Percentiles rank a stretch among this genome's conserved stretches.
Evolutionary conservation across 2,797 vertebrate genomes (phyloP).

Genomic region (Nasua narica): DNA sequence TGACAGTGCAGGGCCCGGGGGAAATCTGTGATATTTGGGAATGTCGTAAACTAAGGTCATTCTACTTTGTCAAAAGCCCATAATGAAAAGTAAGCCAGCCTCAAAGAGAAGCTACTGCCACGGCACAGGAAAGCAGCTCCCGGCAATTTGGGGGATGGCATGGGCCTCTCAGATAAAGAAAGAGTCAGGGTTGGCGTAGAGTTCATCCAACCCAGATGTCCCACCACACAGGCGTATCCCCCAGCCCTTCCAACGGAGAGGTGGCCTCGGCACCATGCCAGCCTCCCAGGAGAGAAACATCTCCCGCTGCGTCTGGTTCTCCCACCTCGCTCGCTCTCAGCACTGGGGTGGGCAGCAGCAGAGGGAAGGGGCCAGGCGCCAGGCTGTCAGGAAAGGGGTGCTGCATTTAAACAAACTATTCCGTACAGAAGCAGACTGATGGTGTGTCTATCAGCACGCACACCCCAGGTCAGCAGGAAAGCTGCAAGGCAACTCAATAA

Average conservation of each 20-base stretch:
- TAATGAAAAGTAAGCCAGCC: constrained; percentile 18
- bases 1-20: constrained; percentile 18
- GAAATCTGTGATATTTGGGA: constrained; percentile 64
- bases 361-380: background rate
- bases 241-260: background rate
- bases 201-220: background rate
- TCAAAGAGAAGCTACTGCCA: background rate
- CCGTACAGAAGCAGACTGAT: background rate
- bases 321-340: background rate
- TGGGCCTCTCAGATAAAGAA: constrained; percentile 2
- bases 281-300: background rate
- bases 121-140: background rate
- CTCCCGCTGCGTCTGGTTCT: background rate
- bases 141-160: background rate
- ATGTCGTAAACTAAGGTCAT: constrained; percentile 60
- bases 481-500: constrained; percentile 46
- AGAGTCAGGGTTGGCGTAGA: background rate
- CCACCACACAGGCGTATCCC: background rate
- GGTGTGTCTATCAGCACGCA: background rate
- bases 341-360: background rate
- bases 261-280: background rate
- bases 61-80: constrained; percentile 69
- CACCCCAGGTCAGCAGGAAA: background rate
- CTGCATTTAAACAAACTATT: background rate
- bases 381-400: background rate